Evolutionary conservation across 2,797 vertebrate species (phyloP).

Genomic region (Phalloptychus januarius): DNA sequence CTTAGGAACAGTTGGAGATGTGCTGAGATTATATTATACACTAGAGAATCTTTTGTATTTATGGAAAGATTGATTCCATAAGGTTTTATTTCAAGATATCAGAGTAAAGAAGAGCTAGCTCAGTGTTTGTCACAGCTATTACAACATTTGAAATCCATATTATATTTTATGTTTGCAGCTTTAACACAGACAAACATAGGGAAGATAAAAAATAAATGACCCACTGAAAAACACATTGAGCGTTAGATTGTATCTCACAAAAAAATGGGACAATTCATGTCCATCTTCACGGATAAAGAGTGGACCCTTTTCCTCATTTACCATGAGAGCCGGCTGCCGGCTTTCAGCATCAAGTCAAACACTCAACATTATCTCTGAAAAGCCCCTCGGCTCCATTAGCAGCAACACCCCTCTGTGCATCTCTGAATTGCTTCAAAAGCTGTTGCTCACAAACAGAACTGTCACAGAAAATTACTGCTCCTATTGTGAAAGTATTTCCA

Average conservation of each 20-base stretch:
- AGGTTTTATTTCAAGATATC: background rate
- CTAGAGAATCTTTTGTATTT: background rate
- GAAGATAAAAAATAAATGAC: background rate
- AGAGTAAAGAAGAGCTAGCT: background rate
- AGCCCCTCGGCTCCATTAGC: slow-evolving; percentile 9
- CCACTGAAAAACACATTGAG: background rate
- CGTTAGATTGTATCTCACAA: background rate
- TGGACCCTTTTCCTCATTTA: background rate
- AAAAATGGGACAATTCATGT: slow-evolving; percentile 4
- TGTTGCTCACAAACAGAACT: slow-evolving; percentile 9
- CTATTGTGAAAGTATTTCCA: slow-evolving; percentile 11
- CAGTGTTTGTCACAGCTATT: background rate
- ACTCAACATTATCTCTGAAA: slow-evolving; percentile 16
- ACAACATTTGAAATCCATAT: background rate
- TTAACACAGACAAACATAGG: background rate
- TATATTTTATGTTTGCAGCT: background rate
- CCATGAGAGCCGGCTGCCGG: background rate
- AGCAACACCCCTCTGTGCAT: slow-evolving; percentile 9
- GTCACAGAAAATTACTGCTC: slow-evolving; percentile 3
- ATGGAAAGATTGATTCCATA: background rate
- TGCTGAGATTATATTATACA: background rate
- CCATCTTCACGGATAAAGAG: background rate
- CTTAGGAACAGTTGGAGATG: background rate
- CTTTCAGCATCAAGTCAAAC: slow-evolving; percentile 11
- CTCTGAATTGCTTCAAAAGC: slow-evolving; percentile 11